Evolutionary conservation across 2,888 invertebrate genomes (phyloP).

Genomic region (Smittia aterrima): DNA sequence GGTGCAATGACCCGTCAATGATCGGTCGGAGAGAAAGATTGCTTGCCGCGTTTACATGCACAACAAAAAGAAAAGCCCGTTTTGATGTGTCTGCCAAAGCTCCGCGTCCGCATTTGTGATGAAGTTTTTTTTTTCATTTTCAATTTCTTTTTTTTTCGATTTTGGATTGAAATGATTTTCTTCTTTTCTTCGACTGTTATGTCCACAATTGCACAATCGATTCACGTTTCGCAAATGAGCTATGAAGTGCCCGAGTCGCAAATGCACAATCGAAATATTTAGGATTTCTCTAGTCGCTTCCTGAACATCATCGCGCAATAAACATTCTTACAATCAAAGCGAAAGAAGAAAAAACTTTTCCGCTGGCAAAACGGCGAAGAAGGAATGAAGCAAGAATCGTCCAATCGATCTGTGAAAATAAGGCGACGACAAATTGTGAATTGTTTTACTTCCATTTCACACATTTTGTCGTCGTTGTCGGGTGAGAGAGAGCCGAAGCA

Average conservation of each 20-base stretch:
- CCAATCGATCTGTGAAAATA: neutral
- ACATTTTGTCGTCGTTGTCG: slow-evolving; percentile 4
- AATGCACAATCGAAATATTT: neutral
- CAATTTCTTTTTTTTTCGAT: neutral
- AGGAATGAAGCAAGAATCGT: no score
- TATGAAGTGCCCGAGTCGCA: neutral
- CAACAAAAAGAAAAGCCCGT: slow-evolving; percentile 19
- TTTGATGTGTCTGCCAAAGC: slow-evolving; percentile 32
- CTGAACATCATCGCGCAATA: neutral
- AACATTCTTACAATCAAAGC: no score
- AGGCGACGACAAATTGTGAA: slow-evolving; percentile 27
- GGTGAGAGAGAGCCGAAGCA: no score
- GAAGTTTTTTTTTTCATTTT: neutral
- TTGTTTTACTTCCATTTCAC: slow-evolving; percentile 15
- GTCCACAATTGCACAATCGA: slow-evolving; percentile 1
- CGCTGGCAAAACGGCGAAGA: neutral
- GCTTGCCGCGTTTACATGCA: slow-evolving; percentile 24
- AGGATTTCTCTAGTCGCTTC: neutral
- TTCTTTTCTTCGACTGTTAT: neutral
- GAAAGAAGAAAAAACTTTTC: no score
- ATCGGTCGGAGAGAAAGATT: neutral
- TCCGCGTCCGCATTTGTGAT: slow-evolving; percentile 17
- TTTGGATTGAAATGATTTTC: neutral
- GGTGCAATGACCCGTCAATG: slow-evolving; percentile 17
- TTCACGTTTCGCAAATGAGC: neutral